Base-by-base conservation (phyloP, 2,888 invertebrate genomes). In the Cheilosia pagana region DNA sequence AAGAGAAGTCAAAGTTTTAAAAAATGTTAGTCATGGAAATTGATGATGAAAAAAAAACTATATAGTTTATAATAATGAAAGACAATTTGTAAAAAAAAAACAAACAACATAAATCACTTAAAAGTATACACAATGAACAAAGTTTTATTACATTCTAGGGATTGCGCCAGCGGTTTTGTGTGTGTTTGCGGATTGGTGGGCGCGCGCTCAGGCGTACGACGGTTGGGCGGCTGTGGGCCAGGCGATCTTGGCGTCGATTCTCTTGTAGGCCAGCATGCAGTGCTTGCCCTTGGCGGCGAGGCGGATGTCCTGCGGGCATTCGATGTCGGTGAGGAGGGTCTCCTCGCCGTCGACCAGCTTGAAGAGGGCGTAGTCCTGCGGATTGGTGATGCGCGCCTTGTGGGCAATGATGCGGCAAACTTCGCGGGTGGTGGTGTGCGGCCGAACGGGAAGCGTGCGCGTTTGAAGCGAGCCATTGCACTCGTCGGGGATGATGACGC, bases 171-270 rank as follows among this genome's bases (percentile, higher is more conserved):
- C 62, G 75, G 31, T 67, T n/a, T n/a, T n/a, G n/a, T n/a, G n/a
- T 63, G 53, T 70, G 48, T 14, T 60, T 65, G 23, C 31, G 65
- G 53, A 55, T 62, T 23, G 65, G 81, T 55, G 43, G 35, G 28
- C 53, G n/a, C n/a, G n/a, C n/a, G n/a, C 39, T 85, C 70, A 86
- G 50, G 76, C 21, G n/a, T 81, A 81, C 25, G 81, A 62, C 39
- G 88, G 87, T 72, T 89, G 89, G 6, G 90, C 88, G 10, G 89
- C 88, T 94, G 72, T 92, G 25, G 98, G 98, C 98, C 98, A 99
- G 76, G 98, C 98, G 88, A 99, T 98, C 93, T 98, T 98, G 31
- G 98, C 98, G 90, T 98, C 98, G 91, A 97, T 96, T 86, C 98
- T 94, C 92, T 98, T 98, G 93, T 97, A 99, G 19, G 98, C 98